A percentile compares a stretch with the other conserved stretches of the same genome.
Evolutionary conservation across 2,113 vertebrate genomes (phyloP).

Genomic region (Salvelinus sp.): DNA sequence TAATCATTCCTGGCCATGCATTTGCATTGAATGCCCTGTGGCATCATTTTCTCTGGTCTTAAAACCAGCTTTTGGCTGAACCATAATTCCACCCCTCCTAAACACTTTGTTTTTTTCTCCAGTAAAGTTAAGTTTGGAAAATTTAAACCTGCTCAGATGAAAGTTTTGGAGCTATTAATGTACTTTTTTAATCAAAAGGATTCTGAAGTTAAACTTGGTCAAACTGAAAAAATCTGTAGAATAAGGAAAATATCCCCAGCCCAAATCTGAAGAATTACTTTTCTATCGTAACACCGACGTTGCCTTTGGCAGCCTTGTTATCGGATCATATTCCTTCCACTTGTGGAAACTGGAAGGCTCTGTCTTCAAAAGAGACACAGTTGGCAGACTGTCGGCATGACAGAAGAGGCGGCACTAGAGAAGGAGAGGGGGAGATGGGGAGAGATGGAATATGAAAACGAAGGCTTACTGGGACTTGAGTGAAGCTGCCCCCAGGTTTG

Average conservation of each 20-base stretch:
- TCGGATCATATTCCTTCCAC: conserved; percentile 13
- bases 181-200: neutral
- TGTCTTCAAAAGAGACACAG: neutral
- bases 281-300: neutral
- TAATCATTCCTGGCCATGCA: neutral
- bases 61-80: neutral
- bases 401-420: neutral
- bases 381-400: neutral
- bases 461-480: neutral
- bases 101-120: too few relatives aligned
- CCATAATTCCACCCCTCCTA: neutral
- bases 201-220: neutral
- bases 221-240: neutral
- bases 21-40: neutral
- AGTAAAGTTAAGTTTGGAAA: neutral
- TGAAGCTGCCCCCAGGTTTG: conserved; percentile 35
- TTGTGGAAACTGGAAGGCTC: neutral
- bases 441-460: neutral
- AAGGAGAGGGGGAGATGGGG: neutral
- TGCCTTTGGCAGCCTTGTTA: conserved; percentile 7
- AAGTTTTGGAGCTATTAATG: neutral
- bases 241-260: conserved; percentile 1
- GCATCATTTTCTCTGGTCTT: neutral
- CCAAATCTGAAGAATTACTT: neutral
- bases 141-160: neutral